Evolutionary conservation across 2,888 invertebrate species (phyloP).

Genomic region (Ariolimax columbianus): DNA sequence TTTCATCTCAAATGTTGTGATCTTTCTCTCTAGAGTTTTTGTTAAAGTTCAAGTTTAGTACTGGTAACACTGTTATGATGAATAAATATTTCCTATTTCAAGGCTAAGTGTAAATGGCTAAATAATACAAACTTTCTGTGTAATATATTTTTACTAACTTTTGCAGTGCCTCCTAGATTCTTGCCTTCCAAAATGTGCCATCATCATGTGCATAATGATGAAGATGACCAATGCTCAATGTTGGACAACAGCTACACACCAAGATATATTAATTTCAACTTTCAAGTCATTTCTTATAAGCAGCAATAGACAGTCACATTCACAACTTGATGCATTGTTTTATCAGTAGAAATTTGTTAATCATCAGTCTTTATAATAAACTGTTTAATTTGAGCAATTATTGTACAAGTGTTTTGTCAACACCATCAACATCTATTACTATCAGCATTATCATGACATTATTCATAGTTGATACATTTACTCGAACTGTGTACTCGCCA

Average conservation of each 20-base stretch:
- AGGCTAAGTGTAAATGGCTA: background rate
- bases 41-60: no score
- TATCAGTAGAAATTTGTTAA: background rate
- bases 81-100: no score
- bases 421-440: background rate
- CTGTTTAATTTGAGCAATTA: background rate
- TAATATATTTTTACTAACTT: background rate
- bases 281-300: background rate
- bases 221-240: conserved; percentile 38
- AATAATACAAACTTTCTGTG: background rate
- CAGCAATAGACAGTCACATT: conserved; percentile 9
- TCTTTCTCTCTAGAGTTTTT: no score
- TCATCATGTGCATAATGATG: conserved; percentile 35
- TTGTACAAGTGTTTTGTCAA: no score
- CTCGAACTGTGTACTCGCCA: no score
- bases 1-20: no score
- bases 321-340: background rate
- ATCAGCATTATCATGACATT: background rate
- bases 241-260: conserved; percentile 64
- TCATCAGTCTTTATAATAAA: background rate
- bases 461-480: no score
- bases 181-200: conserved; percentile 26
- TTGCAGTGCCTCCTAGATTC: conserved; percentile 43
- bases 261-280: conserved; percentile 63
- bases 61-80: no score